Conservation (phyloP, 2,888 invertebrate genomes). For the Acleris literana region DNA sequence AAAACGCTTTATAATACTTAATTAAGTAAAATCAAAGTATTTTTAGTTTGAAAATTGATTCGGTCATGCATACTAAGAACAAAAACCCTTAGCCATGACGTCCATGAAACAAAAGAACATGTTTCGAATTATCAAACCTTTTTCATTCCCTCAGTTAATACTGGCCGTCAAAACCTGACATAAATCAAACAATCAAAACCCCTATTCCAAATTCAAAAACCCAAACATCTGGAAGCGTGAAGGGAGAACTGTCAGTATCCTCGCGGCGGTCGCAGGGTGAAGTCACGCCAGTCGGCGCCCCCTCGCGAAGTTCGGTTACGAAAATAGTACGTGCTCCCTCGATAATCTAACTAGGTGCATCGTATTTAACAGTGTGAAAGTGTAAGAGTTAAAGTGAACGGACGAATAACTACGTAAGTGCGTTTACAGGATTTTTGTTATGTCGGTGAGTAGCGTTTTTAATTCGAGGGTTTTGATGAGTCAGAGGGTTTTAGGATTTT, state of each 20-base stretch:
- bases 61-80: no score
- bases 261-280: slow-evolving; percentile 40
- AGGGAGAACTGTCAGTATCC: slow-evolving; percentile 48
- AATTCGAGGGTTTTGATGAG: slow-evolving; percentile 25
- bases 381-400: slow-evolving; percentile 28
- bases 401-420: slow-evolving; percentile 10
- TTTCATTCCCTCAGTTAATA: background rate
- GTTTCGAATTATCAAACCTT: no score
- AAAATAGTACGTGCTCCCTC: slow-evolving; percentile 28
- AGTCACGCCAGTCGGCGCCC: slow-evolving; percentile 2
- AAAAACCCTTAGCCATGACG: no score
- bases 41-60: no score
- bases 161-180: slow-evolving; percentile 25
- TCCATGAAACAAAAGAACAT: no score
- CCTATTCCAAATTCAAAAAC: slow-evolving; percentile 23
- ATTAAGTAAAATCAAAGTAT: no score
- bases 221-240: slow-evolving; percentile 30
- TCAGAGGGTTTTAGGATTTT: slow-evolving; percentile 12
- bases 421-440: slow-evolving; percentile 22
- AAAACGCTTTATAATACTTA: no score
- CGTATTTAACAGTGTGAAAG: slow-evolving; percentile 20
- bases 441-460: slow-evolving; percentile 28
- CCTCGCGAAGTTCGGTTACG: slow-evolving; percentile 29
- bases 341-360: background rate
- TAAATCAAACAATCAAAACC: slow-evolving; percentile 32